These are phyloP conservation scores for Cheilosia soror DNA, from an alignment of 2,888 invertebrate genomes.

Conservation along the genomic window DNA sequence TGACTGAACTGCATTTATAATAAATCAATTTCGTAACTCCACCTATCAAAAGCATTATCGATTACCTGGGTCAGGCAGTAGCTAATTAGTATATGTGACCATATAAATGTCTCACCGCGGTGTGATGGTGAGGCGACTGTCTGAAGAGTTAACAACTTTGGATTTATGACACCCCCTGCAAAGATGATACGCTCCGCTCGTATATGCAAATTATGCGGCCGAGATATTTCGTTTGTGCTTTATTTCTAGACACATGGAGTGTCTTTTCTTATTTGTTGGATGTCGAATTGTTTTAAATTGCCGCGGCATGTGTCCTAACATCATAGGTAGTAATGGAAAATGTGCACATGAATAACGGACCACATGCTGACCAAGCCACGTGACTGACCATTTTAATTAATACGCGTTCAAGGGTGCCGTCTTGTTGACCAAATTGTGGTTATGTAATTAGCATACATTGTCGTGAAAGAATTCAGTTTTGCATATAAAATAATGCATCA, in stretches of 20 bases:
- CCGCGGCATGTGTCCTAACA: no score
- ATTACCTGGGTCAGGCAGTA: conserved; percentile 16
- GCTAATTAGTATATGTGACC: conserved; percentile 46
- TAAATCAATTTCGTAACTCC: conserved; percentile 39
- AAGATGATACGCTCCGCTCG: neutral
- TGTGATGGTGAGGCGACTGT: conserved; percentile 15
- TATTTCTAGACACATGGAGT: neutral
- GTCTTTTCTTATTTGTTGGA: conserved; percentile 9
- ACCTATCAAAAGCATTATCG: conserved; percentile 26
- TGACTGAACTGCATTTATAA: conserved; percentile 24
- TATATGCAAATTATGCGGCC: conserved; percentile 26
- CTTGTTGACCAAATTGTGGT: neutral
- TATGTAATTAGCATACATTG: neutral
- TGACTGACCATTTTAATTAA: no score
- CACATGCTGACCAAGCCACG: conserved; percentile 15
- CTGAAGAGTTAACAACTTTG: conserved; percentile 41
- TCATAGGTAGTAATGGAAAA: no score
- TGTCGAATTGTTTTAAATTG: conserved; percentile 12
- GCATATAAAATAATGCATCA: no score
- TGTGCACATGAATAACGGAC: conserved; percentile 6
- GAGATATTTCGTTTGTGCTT: no score
- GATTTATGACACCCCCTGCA: conserved; percentile 49
- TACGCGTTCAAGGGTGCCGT: neutral
- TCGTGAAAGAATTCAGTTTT: no score
- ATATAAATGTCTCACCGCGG: conserved; percentile 32